Evolutionary conservation across 2,888 invertebrate genomes (phyloP), one percentile per base, ranked within the genome.

Genomic region (Steromphala cineraria): DNA sequence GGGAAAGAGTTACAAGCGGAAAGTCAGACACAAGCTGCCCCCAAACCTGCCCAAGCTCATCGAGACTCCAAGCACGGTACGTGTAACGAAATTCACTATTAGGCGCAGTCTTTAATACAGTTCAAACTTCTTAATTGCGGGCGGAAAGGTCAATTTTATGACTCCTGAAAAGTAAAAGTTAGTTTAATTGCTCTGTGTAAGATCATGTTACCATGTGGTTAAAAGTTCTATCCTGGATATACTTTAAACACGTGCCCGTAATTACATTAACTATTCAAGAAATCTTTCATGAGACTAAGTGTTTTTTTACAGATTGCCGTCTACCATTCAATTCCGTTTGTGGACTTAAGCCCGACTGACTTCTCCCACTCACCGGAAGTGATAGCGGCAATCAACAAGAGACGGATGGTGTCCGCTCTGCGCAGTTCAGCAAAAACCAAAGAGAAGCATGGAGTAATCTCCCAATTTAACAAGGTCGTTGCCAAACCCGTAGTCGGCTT

Each of bases 1-100:
- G 5, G 90, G 90, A 4, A 89, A 89, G 79, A 86, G 88, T 7
- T 91, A 90, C 83, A 89, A 88, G 75, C 80, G 87, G 17, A 87
- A 82, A 62, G 85, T 85, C 31, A 76, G 87, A 15, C 90, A 91
- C 82, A 85, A 79, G 31, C 78, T 89, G 83, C 86, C 86, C 17
- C 87, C 87, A 8, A 81, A 40, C 3, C 79, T 87, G 8, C 88
- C 87, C 0, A 87, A 87, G 53, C 81, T 89, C 19, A 86, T 88
- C 10, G 87, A 89, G 78, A 88, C 86, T 3, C 83, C 84, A 0
- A 84, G 83, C 71, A 85, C 87, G 36, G 89, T 89, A 83, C 79
- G 86, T 84, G 13, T 46, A 10, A 10, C 10, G 13, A 46, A 46
- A 4, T 5, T 5, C 4, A 13, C 10, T 4, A 13, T 46, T 10